Conservation (phyloP, 1,140 invertebrate species). For the Drosophila saltans region DNA sequence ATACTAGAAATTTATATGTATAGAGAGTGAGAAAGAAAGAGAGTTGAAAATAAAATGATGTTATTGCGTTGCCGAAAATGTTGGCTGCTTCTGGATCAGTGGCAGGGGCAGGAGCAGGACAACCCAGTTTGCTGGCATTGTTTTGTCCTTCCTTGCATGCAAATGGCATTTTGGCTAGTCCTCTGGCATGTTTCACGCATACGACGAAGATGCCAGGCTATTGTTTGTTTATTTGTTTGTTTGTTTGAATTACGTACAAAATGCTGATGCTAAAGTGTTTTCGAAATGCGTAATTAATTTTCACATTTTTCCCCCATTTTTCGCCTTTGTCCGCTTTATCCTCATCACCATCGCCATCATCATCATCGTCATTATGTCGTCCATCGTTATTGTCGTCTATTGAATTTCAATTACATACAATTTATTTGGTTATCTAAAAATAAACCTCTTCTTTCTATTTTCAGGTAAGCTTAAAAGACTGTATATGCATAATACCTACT, state of each 20-base stretch:
- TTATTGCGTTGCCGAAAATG: slow-evolving; percentile 57
- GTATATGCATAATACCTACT: background rate
- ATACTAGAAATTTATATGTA: too few relatives aligned
- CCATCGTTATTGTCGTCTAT: background rate
- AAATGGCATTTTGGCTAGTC: slow-evolving; percentile 46
- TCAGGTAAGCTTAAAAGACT: background rate
- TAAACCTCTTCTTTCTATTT: slow-evolving; percentile 3
- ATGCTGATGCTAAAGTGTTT: slow-evolving; percentile 34
- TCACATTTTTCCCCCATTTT: background rate
- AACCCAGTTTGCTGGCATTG: slow-evolving; percentile 6
- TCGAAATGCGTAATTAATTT: slow-evolving; percentile 46
- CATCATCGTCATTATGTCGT: background rate
- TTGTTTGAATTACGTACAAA: slow-evolving; percentile 34
- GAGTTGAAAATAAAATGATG: slow-evolving; percentile 52
- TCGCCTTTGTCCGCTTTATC: background rate
- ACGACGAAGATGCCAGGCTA: slow-evolving; percentile 26
- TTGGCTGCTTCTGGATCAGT: slow-evolving; percentile 17
- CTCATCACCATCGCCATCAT: too few relatives aligned
- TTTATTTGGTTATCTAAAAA: slow-evolving; percentile 2
- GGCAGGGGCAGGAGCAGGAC: background rate
- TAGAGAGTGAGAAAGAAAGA: slow-evolving; percentile 9
- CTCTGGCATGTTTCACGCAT: slow-evolving; percentile 37
- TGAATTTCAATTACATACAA: slow-evolving; percentile 1
- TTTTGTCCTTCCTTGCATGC: slow-evolving; percentile 45
- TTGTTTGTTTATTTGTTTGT: slow-evolving; percentile 37